Evolutionary conservation across 1,140 invertebrate genomes (phyloP), one percentile per base, ranked within the genome.

Genomic region (Lerema accius): DNA sequence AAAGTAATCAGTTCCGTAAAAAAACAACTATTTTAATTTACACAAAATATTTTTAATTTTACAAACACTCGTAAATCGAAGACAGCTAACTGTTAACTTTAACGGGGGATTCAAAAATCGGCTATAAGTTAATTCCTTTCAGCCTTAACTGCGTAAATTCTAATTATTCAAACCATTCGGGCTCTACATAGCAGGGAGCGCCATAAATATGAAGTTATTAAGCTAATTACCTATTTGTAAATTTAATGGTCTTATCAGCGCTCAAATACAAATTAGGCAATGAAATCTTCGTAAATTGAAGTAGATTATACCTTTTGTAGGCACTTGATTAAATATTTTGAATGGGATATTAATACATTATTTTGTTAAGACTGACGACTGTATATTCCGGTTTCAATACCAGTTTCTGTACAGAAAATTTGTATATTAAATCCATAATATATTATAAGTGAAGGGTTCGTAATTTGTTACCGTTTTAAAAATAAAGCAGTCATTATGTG

Each of bases 241-340:
- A 46, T 46, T 46, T 46, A 46, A 46, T 46, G n/a, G 17, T 17
- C 17, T 17, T 46, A 23, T 46, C 43, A 46, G 19, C 43, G 17
- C 43, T 46, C 43, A 46, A 46, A 46, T 46, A 46, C 43, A 46
- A 46, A 46, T 46, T 46, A 46, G 19, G 43, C 17, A n/a, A 23
- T 23, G 6, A 7, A n/a, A 46, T 46, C 42, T 23, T 9, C 28
- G 28, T 32, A 32, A 32, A 32, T 32, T 32, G 4, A 32, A 32
- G 28, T 32, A 4, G 4, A 9, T 32, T 32, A 7, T 9, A 4
- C 28, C 28, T 32, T 32, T 7, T 32, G 28, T 32, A 7, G 4
- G 28, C 5, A 23, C 19, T 32, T 32, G 4, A 32, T 32, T 32
- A 32, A 32, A 32, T 46, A n/a, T n/a, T n/a, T n/a, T n/a, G n/a